A percentile compares a stretch with the other conserved stretches of the same genome.
These are phyloP conservation scores for Paracyclopina nana DNA, from an alignment of 1,140 invertebrate species.

Conservation along the genomic window DNA sequence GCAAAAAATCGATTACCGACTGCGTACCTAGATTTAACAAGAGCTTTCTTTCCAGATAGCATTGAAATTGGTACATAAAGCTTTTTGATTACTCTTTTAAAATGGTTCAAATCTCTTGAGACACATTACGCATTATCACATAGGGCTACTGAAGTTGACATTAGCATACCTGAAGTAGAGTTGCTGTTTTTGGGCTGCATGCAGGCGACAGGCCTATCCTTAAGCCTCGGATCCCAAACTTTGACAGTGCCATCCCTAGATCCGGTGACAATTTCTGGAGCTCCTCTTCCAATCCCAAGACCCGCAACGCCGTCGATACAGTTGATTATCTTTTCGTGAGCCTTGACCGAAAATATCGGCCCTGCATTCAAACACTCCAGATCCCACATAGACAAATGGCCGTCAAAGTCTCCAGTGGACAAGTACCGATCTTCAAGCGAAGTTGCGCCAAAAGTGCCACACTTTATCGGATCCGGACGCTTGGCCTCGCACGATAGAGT, in stretches of 20 bases:
- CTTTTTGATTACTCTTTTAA: too few relatives aligned
- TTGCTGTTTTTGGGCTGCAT: conserved; percentile 45
- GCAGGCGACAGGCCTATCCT: conserved; percentile 57
- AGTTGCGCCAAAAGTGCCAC: conserved; percentile 78
- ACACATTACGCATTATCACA: too few relatives aligned
- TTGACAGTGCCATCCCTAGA: conserved; percentile 80
- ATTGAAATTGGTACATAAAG: too few relatives aligned
- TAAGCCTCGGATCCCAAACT: conserved; percentile 79
- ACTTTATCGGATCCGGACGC: conserved; percentile 39
- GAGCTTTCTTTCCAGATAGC: too few relatives aligned
- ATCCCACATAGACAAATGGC: conserved; percentile 66
- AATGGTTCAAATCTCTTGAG: too few relatives aligned
- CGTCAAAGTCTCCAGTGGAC: conserved; percentile 78
- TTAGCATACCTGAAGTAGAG: too few relatives aligned
- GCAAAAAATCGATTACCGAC: too few relatives aligned
- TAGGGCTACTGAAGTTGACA: too few relatives aligned
- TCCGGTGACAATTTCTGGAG: conserved; percentile 82
- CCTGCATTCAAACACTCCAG: conserved; percentile 42
- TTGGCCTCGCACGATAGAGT: conserved; percentile 59
- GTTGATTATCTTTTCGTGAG: conserved; percentile 75
- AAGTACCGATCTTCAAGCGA: conserved; percentile 51
- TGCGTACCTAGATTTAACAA: too few relatives aligned
- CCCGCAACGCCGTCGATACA: conserved; percentile 81
- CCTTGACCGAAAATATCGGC: conserved; percentile 58
- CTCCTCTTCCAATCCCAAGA: conserved; percentile 52